Evolutionary conservation across 2,113 vertebrate genomes (phyloP), one percentile per base, ranked within the genome.

Genomic region (Plotosus lineatus): DNA sequence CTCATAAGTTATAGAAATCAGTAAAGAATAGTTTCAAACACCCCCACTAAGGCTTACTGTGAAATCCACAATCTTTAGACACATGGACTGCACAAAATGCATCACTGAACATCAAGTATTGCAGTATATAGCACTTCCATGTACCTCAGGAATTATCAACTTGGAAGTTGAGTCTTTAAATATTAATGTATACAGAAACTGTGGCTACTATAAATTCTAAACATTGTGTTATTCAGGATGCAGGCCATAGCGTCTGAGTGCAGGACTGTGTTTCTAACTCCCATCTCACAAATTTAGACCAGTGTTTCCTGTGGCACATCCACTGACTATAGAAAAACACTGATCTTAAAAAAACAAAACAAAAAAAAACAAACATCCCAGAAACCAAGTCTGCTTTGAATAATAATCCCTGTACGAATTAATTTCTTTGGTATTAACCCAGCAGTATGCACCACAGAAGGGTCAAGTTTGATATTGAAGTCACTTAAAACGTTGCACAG

Each of bases 71-170:
- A 21, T 33, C 53, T 38, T 17, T 48, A 50, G 6, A 26, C 44
- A 60, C 55, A 61, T n/a, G 23, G 26, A 12, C 42, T 26, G 12
- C 60, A 33, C 23, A 73, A 55, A 44, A 71, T 9, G 31, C 23
- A 44, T 26, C 23, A n/a, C 33, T 1, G 36, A 23, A 51, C 28
- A 19, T 26, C 10, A 28, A 15, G 8, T 26, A 55, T 61, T 6
- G 28, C 71, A 46, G 26, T 56, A 42, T 75, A 81, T 81, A 76
- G 80, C 80, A 82, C 73, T 68, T n/a, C 1, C 7, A 56, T 23
- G 38, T 21, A 75, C 55, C 23, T 74, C n/a, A 46, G 42, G 9
- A 63, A 26, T 40, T 38, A 79, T n/a, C 46, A 53, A 14, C n/a
- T 21, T 19, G 10, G 26, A 56, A 21, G 2, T 61, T 28, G n/a